phyloP scores from a whole-genome alignment of 2,113 vertebrate species.

The Oxygymnocypris stewartii region DNA sequence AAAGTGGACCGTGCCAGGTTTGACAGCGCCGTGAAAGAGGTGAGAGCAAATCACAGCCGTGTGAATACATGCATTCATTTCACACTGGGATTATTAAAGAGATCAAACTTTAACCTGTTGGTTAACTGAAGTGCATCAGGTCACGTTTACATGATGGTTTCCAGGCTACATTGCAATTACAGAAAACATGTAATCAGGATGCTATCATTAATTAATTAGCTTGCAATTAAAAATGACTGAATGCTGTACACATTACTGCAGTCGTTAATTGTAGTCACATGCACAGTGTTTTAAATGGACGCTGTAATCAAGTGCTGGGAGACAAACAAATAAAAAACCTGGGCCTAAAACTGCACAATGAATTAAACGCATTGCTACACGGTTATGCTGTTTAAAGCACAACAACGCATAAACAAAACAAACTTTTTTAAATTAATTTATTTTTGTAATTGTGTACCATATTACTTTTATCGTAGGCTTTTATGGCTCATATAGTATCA shows the following conservation, averaged over 20 bases:
- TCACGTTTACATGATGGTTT: neutral
- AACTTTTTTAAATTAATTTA: too few relatives aligned
- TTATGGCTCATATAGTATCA: neutral
- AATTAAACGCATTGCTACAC: neutral
- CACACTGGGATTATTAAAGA: slow-evolving; percentile 57
- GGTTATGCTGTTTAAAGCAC: neutral
- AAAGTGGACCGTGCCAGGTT: slow-evolving; percentile 74
- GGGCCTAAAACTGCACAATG: neutral
- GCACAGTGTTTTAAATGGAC: neutral
- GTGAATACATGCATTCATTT: slow-evolving; percentile 74
- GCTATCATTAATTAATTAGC: neutral
- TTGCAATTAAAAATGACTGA: neutral
- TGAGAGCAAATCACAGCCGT: slow-evolving; percentile 68
- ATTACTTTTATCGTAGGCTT: neutral
- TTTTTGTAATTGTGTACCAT: neutral
- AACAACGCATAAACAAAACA: neutral
- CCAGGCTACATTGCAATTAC: neutral
- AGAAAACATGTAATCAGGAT: neutral
- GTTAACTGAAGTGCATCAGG: neutral
- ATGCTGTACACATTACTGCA: neutral
- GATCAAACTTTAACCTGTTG: slow-evolving; percentile 67
- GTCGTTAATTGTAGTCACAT: neutral
- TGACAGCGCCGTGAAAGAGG: slow-evolving; percentile 71
- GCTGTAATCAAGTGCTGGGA: neutral
- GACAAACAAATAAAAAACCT: neutral